Conservation (phyloP, 64 coral and sea anemone genomes). For the Pocillopora damicornis region DNA sequence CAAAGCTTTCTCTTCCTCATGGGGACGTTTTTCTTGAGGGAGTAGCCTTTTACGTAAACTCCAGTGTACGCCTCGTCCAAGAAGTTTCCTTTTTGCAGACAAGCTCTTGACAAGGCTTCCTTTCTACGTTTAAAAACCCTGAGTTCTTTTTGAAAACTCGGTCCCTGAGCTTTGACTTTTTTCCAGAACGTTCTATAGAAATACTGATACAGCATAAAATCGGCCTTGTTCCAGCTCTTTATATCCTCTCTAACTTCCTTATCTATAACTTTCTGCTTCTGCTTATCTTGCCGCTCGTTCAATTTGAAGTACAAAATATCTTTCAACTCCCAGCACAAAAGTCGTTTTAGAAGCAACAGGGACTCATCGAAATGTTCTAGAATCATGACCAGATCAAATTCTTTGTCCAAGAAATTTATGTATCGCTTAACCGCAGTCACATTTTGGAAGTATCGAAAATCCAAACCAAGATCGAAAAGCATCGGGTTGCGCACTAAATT, state of each 20-base stretch:
- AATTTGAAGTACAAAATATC: conserved; percentile 90
- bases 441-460: conserved; percentile 87
- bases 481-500: conserved; percentile 83
- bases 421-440: conserved; percentile 66
- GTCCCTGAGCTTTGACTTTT: conserved; percentile 60
- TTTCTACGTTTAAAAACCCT: conserved; percentile 65
- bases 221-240: conserved; percentile 82
- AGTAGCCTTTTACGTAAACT: conserved; percentile 82
- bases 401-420: conserved; percentile 54
- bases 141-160: conserved; percentile 67
- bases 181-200: conserved; percentile 81
- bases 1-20: conserved; percentile 33
- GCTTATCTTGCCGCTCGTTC: conserved; percentile 76
- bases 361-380: conserved; percentile 93
- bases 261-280: conserved; percentile 48
- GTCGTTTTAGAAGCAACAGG: conserved; percentile 59
- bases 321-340: conserved; percentile 73
- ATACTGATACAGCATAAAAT: conserved; percentile 71
- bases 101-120: conserved; percentile 41
- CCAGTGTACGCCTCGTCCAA: conserved; percentile 82
- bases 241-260: conserved; percentile 64
- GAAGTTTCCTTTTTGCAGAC: conserved; percentile 55
- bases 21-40: conserved; percentile 54
- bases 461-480: conserved; percentile 83
- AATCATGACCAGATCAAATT: conserved; percentile 84